Evolutionary conservation across 2,113 vertebrate species (phyloP).

Genomic region (Proteles cristata): DNA sequence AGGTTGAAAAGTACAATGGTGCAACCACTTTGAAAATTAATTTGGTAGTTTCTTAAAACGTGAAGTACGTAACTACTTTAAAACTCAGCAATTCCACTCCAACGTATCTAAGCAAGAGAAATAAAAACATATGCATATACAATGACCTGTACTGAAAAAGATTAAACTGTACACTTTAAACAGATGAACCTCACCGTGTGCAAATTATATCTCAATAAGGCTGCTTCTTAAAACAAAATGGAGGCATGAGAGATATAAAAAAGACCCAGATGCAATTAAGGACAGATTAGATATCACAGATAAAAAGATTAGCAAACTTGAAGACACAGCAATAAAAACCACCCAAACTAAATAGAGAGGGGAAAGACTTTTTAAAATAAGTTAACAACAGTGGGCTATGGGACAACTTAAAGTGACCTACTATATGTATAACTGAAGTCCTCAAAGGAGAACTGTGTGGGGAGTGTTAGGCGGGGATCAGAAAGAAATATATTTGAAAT

Average conservation of each 20-base stretch:
- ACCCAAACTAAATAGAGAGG: not conserved
- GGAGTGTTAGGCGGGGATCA: fast-evolving
- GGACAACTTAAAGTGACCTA: not conserved
- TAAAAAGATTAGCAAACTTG: not conserved
- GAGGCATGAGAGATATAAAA: not conserved
- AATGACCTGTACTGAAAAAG: not conserved
- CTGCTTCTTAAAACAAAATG: not conserved
- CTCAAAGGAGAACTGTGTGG: not conserved
- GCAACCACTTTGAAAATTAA: not conserved
- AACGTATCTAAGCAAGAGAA: not conserved
- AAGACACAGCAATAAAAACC: not conserved
- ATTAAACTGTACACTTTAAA: not conserved
- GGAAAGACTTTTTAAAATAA: not conserved
- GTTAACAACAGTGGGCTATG: not conserved
- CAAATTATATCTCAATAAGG: not conserved
- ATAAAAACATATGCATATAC: not conserved
- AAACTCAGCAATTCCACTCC: not conserved
- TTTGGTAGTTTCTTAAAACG: not conserved
- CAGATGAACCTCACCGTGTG: not conserved
- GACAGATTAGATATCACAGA: not conserved
- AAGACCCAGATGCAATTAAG: not conserved
- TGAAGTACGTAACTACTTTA: not conserved
- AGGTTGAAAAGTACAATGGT: not conserved
- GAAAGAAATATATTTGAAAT: not conserved
- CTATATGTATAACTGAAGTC: not conserved